Evolutionary conservation across 2,888 invertebrate species (phyloP).

Genomic region (Myathropa florea): DNA sequence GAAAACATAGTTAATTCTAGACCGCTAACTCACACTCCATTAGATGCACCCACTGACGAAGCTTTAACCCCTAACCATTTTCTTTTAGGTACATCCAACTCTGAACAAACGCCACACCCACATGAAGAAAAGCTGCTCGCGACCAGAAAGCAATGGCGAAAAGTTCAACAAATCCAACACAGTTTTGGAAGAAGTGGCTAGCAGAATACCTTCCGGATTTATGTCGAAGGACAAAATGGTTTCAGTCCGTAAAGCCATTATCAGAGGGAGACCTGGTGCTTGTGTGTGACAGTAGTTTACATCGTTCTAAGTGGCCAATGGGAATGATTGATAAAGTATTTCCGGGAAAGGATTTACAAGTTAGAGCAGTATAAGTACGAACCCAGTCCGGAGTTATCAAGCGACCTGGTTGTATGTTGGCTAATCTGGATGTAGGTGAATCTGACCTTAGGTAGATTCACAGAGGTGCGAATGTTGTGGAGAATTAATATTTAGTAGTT

Average conservation of each 20-base stretch:
- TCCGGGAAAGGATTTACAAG: neutral
- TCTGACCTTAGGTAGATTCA: neutral
- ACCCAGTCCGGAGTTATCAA: neutral
- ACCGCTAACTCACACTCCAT: slow-evolving; percentile 38
- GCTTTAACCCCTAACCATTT: slow-evolving; percentile 51
- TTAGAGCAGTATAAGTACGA: neutral
- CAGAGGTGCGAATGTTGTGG: neutral
- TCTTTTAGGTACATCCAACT: slow-evolving; percentile 24
- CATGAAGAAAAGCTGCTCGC: neutral
- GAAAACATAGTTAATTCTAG: slow-evolving; percentile 41
- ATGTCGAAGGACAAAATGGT: neutral
- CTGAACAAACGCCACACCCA: neutral
- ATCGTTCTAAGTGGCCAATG: neutral
- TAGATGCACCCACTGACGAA: slow-evolving; percentile 23
- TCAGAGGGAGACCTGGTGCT: neutral
- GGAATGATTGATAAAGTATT: neutral
- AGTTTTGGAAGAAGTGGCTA: neutral
- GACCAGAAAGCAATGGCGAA: neutral
- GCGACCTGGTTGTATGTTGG: neutral
- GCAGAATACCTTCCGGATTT: neutral
- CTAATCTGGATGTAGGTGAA: neutral
- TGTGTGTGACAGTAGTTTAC: neutral
- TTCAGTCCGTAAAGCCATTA: neutral
- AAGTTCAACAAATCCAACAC: neutral
- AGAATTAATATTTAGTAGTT: too few relatives aligned